phyloP scores from a whole-genome alignment of 2,113 vertebrate species.

The Labrus mixtus region DNA sequence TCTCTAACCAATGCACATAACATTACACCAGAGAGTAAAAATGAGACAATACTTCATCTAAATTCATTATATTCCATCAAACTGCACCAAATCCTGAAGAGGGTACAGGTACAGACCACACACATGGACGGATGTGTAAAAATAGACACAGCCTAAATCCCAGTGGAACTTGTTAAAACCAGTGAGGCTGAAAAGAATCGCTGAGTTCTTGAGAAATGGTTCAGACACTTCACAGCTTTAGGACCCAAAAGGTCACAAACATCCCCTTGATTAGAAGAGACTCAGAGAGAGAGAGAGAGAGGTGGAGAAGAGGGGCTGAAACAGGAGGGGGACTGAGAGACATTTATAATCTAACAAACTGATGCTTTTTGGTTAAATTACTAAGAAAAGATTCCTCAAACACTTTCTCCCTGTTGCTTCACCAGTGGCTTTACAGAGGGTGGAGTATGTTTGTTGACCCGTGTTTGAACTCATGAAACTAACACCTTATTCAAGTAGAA shows the following conservation, averaged over 20 bases:
- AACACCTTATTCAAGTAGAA: too few species aligned
- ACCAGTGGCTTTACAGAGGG: too few species aligned
- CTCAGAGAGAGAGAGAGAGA: background rate
- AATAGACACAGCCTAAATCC: conserved; percentile 10
- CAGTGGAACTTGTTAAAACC: conserved; percentile 53
- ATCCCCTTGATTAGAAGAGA: conserved; percentile 30
- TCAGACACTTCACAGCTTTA: conserved; percentile 31
- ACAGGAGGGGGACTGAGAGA: background rate
- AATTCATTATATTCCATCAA: background rate
- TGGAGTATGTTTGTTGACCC: too few species aligned
- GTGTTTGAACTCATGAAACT: too few species aligned
- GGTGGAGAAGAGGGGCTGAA: conserved; percentile 12
- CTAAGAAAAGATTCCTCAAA: background rate
- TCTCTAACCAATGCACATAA: background rate
- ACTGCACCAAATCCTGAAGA: conserved; percentile 15
- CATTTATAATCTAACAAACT: background rate
- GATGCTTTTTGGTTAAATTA: background rate
- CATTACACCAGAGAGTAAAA: background rate
- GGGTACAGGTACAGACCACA: background rate
- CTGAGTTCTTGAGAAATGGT: conserved; percentile 35
- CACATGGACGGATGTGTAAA: background rate
- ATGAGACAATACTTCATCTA: background rate
- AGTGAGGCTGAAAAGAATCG: conserved; percentile 41
- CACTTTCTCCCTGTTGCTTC: background rate
- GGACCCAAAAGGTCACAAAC: conserved; percentile 33